Evolutionary conservation across 2,113 vertebrate species (phyloP).

Genomic region (Nycticebus coucang): DNA sequence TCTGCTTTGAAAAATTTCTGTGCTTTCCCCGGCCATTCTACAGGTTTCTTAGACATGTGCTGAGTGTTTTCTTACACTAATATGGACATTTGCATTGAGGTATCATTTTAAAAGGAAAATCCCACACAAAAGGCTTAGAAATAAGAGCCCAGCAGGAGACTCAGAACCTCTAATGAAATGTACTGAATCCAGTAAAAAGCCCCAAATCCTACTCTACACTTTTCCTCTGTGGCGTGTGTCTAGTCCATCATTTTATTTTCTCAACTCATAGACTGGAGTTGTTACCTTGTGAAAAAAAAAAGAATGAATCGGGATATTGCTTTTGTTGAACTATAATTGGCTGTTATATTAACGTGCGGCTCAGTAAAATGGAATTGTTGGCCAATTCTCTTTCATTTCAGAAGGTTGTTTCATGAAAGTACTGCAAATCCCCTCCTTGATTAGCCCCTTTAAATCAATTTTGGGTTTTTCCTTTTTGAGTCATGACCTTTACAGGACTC

Average conservation of each 20-base stretch:
- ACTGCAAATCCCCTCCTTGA: slow-evolving; percentile 72
- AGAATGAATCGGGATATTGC: slow-evolving; percentile 69
- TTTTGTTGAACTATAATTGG: slow-evolving; percentile 77
- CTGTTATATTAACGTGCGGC: slow-evolving; percentile 77
- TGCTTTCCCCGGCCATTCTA: slow-evolving; percentile 57
- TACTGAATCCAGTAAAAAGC: slow-evolving; percentile 66
- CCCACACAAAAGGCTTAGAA: slow-evolving; percentile 74
- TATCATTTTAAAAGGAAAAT: slow-evolving; percentile 82
- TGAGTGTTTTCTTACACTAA: slow-evolving; percentile 59
- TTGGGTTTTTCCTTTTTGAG: slow-evolving; percentile 79
- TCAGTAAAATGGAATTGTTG: slow-evolving; percentile 71
- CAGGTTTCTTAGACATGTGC: slow-evolving; percentile 69
- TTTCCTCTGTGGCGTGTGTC: slow-evolving; percentile 40
- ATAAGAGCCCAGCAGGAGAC: slow-evolving; percentile 79
- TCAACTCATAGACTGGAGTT: slow-evolving; percentile 57
- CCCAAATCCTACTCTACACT: slow-evolving; percentile 59
- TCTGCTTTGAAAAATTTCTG: slow-evolving; percentile 62
- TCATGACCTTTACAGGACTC: slow-evolving; percentile 78
- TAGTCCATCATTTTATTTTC: slow-evolving; percentile 73
- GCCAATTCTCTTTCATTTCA: slow-evolving; percentile 76
- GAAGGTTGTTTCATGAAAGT: slow-evolving; percentile 79
- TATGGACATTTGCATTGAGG: slow-evolving; percentile 72
- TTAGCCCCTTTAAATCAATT: slow-evolving; percentile 83
- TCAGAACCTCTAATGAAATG: slow-evolving; percentile 75
- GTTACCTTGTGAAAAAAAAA: slow-evolving; percentile 68